Percentiles rank a stretch among this genome's conserved stretches.
Conservation (phyloP, 2,888 invertebrate species). For the Operophtera brumata region DNA sequence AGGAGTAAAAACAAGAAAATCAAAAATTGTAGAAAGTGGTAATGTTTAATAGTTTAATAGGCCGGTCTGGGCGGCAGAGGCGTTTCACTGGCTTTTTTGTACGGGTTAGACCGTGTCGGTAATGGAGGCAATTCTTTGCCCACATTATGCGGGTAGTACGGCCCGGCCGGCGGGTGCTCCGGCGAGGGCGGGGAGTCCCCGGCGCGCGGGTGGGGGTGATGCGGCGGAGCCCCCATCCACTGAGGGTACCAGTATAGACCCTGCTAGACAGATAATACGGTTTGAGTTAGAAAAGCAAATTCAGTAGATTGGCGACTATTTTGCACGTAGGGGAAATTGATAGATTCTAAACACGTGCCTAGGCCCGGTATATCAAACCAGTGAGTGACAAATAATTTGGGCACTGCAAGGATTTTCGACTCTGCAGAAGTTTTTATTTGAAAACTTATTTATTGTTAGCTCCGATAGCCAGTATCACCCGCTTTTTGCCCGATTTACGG, state of each 20-base stretch:
- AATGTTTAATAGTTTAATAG: no score
- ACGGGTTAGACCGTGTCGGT: conserved; percentile 57
- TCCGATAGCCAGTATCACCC: no score
- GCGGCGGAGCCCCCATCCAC: conserved; percentile 72
- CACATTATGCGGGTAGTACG: conserved; percentile 56
- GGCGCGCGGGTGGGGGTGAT: conserved; percentile 63
- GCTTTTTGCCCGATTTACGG: no score
- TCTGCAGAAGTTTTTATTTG: no score
- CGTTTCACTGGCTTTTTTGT: conserved; percentile 37
- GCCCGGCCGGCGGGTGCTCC: conserved; percentile 17
- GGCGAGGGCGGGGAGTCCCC: conserved; percentile 41
- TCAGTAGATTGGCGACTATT: no score
- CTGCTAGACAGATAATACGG: conserved; percentile 35
- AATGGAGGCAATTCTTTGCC: conserved; percentile 17
- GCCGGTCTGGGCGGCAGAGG: conserved; percentile 23
- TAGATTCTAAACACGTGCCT: no score
- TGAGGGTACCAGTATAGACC: conserved; percentile 76
- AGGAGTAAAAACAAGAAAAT: no score
- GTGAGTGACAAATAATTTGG: conserved; percentile 8
- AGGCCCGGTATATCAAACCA: conserved; percentile 47
- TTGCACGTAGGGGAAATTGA: no score
- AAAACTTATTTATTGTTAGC: no score
- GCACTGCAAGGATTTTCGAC: no score
- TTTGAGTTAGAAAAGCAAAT: background rate
- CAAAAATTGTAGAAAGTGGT: no score